Conservation (phyloP, 2,888 invertebrate genomes). For the Pseudococcus viburni region DNA sequence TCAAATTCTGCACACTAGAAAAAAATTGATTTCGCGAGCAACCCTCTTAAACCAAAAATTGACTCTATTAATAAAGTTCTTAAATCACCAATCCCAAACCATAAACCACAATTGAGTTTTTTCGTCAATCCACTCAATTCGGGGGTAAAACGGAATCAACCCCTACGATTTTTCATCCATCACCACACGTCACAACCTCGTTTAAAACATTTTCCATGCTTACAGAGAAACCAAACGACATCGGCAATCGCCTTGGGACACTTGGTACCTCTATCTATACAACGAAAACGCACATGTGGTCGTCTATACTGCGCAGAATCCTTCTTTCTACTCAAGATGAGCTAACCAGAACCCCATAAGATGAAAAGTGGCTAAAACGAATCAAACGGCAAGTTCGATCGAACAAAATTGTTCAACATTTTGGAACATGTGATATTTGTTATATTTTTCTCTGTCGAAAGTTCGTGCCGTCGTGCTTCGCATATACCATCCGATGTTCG, state of each 20-base stretch:
- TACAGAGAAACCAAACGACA: neutral
- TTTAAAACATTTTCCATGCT: conserved; percentile 6
- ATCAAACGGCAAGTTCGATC: conserved; percentile 22
- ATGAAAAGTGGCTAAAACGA: neutral
- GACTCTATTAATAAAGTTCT: too few relatives aligned
- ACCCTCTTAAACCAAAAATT: too few relatives aligned
- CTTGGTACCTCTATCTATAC: neutral
- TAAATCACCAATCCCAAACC: too few relatives aligned
- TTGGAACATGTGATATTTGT: conserved; percentile 24
- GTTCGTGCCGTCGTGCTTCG: neutral
- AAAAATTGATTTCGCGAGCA: too few relatives aligned
- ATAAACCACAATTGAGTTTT: too few relatives aligned
- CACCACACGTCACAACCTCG: neutral
- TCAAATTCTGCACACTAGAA: too few relatives aligned
- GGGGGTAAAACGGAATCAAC: neutral
- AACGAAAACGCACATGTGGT: conserved; percentile 16
- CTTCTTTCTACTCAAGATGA: neutral
- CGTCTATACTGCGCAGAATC: neutral
- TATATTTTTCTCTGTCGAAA: conserved; percentile 11
- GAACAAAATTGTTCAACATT: conserved; percentile 19
- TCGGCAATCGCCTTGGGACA: conserved; percentile 9
- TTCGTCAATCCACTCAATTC: neutral
- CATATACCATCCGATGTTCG: neutral
- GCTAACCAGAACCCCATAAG: neutral
- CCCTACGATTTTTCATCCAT: neutral